Evolutionary conservation across 2,113 vertebrate genomes (phyloP), one percentile per base, ranked within the genome.

Genomic region (Ceuthmochares aereus): DNA sequence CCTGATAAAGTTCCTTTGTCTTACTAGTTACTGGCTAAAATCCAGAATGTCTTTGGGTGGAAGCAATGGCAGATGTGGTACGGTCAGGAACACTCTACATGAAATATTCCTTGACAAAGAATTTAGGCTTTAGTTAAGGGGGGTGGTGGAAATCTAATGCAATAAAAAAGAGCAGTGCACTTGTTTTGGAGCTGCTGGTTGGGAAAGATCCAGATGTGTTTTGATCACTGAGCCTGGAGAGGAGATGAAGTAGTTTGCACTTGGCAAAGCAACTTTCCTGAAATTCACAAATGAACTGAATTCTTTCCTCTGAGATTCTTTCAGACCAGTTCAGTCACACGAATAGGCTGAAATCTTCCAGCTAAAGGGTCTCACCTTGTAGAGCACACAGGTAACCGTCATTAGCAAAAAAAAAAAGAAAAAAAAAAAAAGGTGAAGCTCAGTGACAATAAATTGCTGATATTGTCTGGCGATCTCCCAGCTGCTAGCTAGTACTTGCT

Each of bases 21-120:
- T 74, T 92, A 51, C 77, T 23, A 74, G 63, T 95, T 84, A 92
- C 79, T 88, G 79, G 66, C 55, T 67, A 59, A 95, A 90, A 92
- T 81, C 36, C 64, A 93, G 63, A 74, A 58, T 59, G 45, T 74
- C 63, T 92, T 84, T 55, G 26, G 12, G 26, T 78, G 26, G 43
- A 81, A 63, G 34, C 47, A 63, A 37, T 55, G 82, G 64, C 94
- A 95, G 73, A 92, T 90, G 56, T 66, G 68, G 52, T 0, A 81
- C 56, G 68, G 89, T 78, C 56, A 68, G 49, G 60, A 92, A 49
- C 0, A 0, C 52, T 86, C 32, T 45, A 80, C 49, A 22, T 3
- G 5, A 87, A 87, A 84, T 75, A 68, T n/a, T 69, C 47, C 60
- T 78, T 68, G 12, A 60, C 29, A 59, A 81, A 78, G 54, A 81